phyloP scores from a whole-genome alignment of 1,140 invertebrate species.

The Polyergus mexicanus region DNA sequence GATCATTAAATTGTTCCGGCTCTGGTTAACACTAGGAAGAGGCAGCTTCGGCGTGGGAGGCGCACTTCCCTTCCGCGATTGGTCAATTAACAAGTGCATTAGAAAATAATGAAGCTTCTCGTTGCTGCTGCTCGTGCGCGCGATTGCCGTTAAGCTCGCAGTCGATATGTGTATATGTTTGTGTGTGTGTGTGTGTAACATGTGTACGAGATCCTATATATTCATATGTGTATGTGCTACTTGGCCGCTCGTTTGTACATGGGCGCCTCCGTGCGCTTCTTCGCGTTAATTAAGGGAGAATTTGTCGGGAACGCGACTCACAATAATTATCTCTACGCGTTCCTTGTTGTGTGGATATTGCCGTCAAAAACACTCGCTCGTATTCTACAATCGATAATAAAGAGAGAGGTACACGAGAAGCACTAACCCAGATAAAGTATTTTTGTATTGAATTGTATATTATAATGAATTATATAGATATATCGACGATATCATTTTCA shows the following conservation, averaged over 20 bases:
- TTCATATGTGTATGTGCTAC: background rate
- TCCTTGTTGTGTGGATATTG: slow-evolving; percentile 42
- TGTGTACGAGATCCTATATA: background rate
- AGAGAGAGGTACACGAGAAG: background rate
- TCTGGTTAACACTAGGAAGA: slow-evolving; percentile 82
- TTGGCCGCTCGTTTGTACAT: slow-evolving; percentile 28
- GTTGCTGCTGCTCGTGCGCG: slow-evolving; percentile 54
- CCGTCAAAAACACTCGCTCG: slow-evolving; percentile 16
- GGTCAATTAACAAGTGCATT: slow-evolving; percentile 85
- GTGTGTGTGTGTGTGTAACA: background rate
- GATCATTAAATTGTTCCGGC: slow-evolving; percentile 86
- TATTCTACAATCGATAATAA: slow-evolving; percentile 48
- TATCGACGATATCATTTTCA: background rate
- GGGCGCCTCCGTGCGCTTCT: slow-evolving; percentile 56
- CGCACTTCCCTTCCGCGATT: slow-evolving; percentile 78
- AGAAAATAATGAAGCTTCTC: slow-evolving; percentile 85
- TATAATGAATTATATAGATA: background rate
- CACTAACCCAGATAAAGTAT: background rate
- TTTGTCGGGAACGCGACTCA: slow-evolving; percentile 68
- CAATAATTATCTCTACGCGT: slow-evolving; percentile 54
- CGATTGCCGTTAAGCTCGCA: slow-evolving; percentile 61
- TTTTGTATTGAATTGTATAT: too few species aligned
- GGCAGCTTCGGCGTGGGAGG: slow-evolving; percentile 75
- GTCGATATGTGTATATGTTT: background rate
- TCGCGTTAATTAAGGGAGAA: slow-evolving; percentile 72